phyloP scores from a whole-genome alignment of 2,888 invertebrate genomes.

The Ophonus ardosiacus region DNA sequence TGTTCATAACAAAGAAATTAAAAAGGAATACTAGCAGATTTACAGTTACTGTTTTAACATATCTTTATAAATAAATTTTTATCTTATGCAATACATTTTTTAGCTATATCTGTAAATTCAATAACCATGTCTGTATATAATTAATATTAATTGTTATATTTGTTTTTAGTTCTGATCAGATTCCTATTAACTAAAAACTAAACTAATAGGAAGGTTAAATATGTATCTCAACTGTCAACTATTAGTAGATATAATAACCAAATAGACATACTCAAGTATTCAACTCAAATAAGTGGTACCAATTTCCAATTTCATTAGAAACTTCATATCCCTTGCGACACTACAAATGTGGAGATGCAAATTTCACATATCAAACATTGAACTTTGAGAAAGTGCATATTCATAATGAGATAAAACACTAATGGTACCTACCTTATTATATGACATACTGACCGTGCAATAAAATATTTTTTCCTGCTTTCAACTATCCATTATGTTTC shows the following conservation, averaged over 20 bases:
- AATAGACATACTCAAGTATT: neutral
- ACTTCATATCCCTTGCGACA: neutral
- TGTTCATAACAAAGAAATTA: too few relatives aligned
- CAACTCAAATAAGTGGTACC: neutral
- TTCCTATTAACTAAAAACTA: too few relatives aligned
- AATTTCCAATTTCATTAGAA: neutral
- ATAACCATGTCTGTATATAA: too few relatives aligned
- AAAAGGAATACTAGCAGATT: too few relatives aligned
- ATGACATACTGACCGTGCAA: neutral
- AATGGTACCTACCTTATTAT: neutral
- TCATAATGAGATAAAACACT: neutral
- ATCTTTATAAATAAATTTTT: too few relatives aligned
- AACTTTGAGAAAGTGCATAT: neutral
- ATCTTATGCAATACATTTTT: too few relatives aligned
- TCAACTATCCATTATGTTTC: too few relatives aligned
- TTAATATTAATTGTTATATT: too few relatives aligned
- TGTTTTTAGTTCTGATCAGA: too few relatives aligned
- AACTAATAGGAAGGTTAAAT: too few relatives aligned
- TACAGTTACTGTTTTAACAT: too few relatives aligned
- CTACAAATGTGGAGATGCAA: neutral
- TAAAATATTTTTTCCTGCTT: neutral
- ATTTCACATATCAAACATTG: neutral
- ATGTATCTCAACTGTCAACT: neutral
- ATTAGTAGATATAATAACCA: neutral
- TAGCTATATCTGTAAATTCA: too few relatives aligned